phyloP scores from a whole-genome alignment of 1,140 invertebrate species.

The Holcopasites calliopsidis region DNA sequence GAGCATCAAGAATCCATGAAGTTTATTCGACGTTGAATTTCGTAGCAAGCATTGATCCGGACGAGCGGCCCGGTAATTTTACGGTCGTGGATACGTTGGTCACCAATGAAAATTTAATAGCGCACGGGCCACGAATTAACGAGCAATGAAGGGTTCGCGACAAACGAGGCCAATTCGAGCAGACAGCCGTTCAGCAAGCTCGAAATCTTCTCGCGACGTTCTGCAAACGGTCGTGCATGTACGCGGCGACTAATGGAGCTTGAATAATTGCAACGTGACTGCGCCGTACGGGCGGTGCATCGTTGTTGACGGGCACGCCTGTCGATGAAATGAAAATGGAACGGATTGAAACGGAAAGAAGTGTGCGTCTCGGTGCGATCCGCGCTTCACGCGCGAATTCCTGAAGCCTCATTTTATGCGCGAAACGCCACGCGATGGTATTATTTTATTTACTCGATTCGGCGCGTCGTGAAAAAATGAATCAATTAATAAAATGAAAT shows the following conservation, averaged over 20 bases:
- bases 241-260: neutral
- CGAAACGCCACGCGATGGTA: neutral
- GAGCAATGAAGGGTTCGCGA: conserved; percentile 24
- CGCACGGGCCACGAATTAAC: conserved; percentile 20
- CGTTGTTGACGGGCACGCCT: neutral
- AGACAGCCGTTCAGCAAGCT: neutral
- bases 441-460: neutral
- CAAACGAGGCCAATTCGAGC: conserved; percentile 36
- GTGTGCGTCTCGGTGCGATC: neutral
- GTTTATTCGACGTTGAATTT: too few species aligned
- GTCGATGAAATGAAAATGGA: conserved; percentile 13
- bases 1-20: too few species aligned
- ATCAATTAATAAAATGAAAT: neutral
- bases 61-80: neutral
- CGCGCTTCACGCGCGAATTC: neutral
- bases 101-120: conserved; percentile 10
- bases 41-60: neutral
- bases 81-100: neutral
- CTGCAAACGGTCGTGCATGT: neutral
- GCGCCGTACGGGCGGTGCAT: neutral
- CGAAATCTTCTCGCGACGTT: neutral
- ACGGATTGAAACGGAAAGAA: neutral
- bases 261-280: conserved; percentile 21
- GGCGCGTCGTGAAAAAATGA: neutral
- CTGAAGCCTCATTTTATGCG: neutral